Percentiles rank a stretch among this genome's conserved stretches.
Conservation (phyloP, 1,140 invertebrate species). For the Sarcophaga bullata region DNA sequence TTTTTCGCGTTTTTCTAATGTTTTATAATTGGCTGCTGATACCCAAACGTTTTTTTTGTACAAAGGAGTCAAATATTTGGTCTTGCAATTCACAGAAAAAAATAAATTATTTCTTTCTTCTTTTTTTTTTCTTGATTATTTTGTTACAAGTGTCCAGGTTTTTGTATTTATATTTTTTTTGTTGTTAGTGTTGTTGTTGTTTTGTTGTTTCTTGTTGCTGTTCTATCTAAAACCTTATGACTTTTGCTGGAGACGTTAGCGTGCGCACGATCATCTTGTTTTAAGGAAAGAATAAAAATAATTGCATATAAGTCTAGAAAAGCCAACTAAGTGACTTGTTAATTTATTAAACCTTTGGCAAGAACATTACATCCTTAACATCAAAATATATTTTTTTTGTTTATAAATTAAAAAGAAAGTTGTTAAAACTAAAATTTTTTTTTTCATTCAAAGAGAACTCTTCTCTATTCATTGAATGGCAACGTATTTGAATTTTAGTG, state of each 20-base stretch:
- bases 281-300: background rate
- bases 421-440: background rate
- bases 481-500: too few relatives aligned
- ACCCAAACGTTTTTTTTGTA: conserved; percentile 18
- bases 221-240: conserved; percentile 20
- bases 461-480: background rate
- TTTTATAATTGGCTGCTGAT: conserved; percentile 34
- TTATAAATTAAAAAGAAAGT: background rate
- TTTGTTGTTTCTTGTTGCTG: background rate
- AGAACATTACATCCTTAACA: background rate
- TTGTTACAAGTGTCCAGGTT: conserved; percentile 30
- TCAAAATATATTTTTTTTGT: too few relatives aligned
- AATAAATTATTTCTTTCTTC: background rate
- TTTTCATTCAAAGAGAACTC: background rate
- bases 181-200: background rate
- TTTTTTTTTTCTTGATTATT: background rate
- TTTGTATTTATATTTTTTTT: conserved; percentile 12
- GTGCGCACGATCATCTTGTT: conserved; percentile 29
- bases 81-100: conserved; percentile 23
- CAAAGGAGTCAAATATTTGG: conserved; percentile 13
- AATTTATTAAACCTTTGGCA: background rate
- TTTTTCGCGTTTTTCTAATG: conserved; percentile 37
- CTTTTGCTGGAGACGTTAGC: conserved; percentile 19
- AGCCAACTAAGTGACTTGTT: conserved; percentile 11
- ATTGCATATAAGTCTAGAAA: conserved; percentile 17